Conservation (phyloP, 2,888 invertebrate genomes). For the Barypeithes pellucidus region DNA sequence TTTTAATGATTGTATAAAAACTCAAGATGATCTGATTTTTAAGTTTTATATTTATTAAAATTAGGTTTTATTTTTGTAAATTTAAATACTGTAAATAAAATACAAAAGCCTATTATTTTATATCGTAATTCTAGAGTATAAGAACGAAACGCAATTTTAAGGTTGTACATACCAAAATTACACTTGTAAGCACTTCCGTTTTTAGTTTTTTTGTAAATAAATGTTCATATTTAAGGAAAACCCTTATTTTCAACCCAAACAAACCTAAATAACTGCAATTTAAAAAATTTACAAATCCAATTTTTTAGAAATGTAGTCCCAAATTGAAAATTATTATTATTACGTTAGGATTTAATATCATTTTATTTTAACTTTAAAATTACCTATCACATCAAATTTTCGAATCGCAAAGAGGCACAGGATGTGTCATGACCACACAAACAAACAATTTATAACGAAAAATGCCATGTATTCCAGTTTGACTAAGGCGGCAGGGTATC, state of each 20-base stretch:
- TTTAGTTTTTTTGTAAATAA: constrained; percentile 56
- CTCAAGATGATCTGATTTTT: constrained; percentile 44
- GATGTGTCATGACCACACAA: too few species aligned
- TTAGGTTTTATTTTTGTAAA: constrained; percentile 48
- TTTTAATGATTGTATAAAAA: constrained; percentile 40
- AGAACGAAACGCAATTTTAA: constrained; percentile 40
- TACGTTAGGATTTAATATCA: too few species aligned
- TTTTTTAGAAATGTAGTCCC: too few species aligned
- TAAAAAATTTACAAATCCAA: too few species aligned
- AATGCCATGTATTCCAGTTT: too few species aligned
- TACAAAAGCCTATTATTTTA: constrained; percentile 50
- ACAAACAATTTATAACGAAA: too few species aligned
- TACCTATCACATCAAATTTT: too few species aligned
- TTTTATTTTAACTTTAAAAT: too few species aligned
- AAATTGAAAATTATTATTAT: too few species aligned
- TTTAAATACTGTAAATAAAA: constrained; percentile 53
- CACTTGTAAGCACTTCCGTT: constrained; percentile 55
- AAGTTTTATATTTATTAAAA: constrained; percentile 51
- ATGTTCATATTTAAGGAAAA: constrained; percentile 49
- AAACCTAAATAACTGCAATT: not conserved
- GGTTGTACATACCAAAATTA: constrained; percentile 47
- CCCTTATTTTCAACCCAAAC: not conserved
- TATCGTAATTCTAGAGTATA: constrained; percentile 33
- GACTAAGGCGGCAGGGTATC: too few species aligned
- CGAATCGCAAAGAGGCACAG: too few species aligned